Conservation (phyloP, 2,888 invertebrate species). For the Geophilus truncorum region DNA sequence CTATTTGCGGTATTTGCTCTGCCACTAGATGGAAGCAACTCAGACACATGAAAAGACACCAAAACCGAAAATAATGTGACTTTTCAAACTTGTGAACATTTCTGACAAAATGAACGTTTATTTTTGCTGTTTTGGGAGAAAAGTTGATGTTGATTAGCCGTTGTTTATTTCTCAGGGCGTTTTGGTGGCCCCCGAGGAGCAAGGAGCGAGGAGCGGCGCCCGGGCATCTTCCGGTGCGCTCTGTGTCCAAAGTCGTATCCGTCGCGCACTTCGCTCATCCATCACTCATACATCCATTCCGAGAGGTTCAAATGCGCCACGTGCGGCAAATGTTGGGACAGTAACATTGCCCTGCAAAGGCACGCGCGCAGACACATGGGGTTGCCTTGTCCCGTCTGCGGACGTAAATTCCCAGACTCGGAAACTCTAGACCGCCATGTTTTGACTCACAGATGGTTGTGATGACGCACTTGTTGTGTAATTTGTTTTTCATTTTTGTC, state of each 20-base stretch:
- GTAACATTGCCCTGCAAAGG: constrained; percentile 5
- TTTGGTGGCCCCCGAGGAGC: background rate
- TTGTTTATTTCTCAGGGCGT: background rate
- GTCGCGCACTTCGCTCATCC: constrained; percentile 28
- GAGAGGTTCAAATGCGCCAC: constrained; percentile 28
- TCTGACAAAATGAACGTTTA: no score
- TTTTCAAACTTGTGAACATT: no score
- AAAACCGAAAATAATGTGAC: no score
- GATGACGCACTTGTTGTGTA: background rate
- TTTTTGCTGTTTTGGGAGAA: no score
- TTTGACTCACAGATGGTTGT: background rate
- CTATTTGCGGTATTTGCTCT: no score
- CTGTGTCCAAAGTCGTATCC: constrained; percentile 15
- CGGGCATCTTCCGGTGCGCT: background rate
- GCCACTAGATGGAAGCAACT: no score
- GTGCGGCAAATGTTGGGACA: constrained; percentile 30
- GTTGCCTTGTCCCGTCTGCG: background rate
- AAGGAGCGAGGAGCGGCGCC: background rate
- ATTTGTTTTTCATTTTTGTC: background rate
- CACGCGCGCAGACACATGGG: constrained; percentile 13
- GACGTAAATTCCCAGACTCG: background rate
- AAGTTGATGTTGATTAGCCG: background rate
- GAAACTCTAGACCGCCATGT: background rate
- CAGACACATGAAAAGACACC: no score
- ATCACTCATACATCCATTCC: constrained; percentile 28